Evolutionary conservation across 1,140 invertebrate genomes (phyloP), one percentile per base, ranked within the genome.

Genomic region (Drosophila lacertosa): DNA sequence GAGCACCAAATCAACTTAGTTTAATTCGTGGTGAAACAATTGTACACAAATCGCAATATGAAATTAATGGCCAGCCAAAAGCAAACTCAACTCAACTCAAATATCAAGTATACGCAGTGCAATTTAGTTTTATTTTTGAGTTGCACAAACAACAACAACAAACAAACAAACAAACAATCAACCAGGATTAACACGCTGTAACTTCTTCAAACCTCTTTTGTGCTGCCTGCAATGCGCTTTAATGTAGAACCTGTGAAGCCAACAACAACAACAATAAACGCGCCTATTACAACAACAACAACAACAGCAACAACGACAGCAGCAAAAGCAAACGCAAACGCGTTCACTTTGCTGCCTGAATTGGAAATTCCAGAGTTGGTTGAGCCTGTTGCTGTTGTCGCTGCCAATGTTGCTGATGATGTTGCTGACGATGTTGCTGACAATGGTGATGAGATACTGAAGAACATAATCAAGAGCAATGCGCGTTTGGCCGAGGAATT

Each of bases 171-270:
- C n/a, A n/a, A n/a, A n/a, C n/a, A n/a, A n/a, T 37, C 47, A 39
- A 70, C 54, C 33, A 71, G 47, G 83, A 82, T 88, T 89, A 89
- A 89, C 82, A 86, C 71, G 86, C 77, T 89, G 77, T 86, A 86
- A 86, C 81, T 89, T 89, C 72, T 89, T 66, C 82, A 86, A 89
- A 84, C 75, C 70, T 82, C 77, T 82, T 89, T 89, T 74, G 82
- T 74, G 86, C 86, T 89, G 86, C 86, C 64, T 47, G 33, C 32
- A 60, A 71, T 65, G 42, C 44, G 70, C n/a, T 64, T 62, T 39
- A 51, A 78, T 77, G 45, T 68, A 84, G 76, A 83, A 62, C 53
- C 68, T 73, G 60, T 76, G 47, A 50, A 15, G 35, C 47, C 48
- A 67, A 13, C 20, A 59, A 22, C 53, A 54, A 33, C 26, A 45